These are phyloP conservation scores for Isurus oxyrinchus DNA, from an alignment of 2,113 vertebrate species.

Conservation along the genomic window DNA sequence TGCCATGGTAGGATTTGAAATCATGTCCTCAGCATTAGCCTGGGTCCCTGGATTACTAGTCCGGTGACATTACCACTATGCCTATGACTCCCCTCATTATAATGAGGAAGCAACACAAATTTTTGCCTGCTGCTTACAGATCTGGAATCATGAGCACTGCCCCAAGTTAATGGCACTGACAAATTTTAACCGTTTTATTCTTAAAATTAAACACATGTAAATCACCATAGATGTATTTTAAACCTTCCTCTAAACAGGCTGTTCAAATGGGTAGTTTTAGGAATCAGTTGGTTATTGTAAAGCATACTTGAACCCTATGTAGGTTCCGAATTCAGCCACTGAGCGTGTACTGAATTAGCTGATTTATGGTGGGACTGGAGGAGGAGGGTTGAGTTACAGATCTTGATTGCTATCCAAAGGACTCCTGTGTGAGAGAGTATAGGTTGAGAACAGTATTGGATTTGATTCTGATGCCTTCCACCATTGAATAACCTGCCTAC, in stretches of 20 bases:
- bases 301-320: neutral
- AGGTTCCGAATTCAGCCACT: neutral
- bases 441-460: neutral
- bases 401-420: neutral
- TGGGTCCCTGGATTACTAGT: too few species aligned
- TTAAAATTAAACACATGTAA: neutral
- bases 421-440: neutral
- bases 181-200: too few species aligned
- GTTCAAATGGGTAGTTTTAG: neutral
- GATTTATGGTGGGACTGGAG: neutral
- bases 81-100: neutral
- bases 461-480: neutral
- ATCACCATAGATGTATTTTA: neutral
- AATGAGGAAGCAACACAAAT: neutral
- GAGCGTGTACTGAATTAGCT: neutral
- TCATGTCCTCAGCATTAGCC: too few species aligned
- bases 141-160: too few species aligned
- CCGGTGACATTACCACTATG: too few species aligned
- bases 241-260: neutral
- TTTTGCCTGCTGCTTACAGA: neutral
- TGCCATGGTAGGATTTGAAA: too few species aligned
- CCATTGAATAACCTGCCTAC: neutral
- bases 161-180: too few species aligned
- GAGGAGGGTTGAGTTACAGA: neutral
- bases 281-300: neutral